Percentiles rank a stretch among this genome's conserved stretches.
Conservation (phyloP, 2,113 vertebrate genomes). For the Lagopus muta region DNA sequence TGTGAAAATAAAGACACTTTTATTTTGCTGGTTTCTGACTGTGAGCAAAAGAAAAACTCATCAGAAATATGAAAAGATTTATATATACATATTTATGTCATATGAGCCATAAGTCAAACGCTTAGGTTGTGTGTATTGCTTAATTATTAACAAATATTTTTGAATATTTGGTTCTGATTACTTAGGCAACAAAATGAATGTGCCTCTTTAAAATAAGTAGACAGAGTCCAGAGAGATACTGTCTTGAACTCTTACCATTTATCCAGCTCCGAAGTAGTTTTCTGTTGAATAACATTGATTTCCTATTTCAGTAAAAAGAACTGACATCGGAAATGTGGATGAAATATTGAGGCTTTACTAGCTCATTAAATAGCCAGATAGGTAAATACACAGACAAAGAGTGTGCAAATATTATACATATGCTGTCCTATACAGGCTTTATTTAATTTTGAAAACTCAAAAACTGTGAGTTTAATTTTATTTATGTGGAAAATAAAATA, state of each 20-base stretch:
- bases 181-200: not conserved
- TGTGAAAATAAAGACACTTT: not conserved
- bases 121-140: not conserved
- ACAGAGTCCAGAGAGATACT: not conserved
- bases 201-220: not conserved
- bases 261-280: constrained; percentile 11
- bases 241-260: not conserved
- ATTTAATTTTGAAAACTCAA: constrained; percentile 28
- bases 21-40: not conserved
- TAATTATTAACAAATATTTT: not conserved
- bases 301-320: constrained; percentile 46
- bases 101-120: not conserved
- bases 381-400: not conserved
- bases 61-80: not conserved
- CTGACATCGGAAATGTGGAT: not conserved
- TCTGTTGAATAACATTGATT: constrained; percentile 32
- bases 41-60: not conserved
- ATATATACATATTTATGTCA: not conserved
- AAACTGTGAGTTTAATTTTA: not conserved
- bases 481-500: not conserved
- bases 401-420: not conserved
- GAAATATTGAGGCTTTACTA: constrained; percentile 37
- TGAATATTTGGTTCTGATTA: not conserved
- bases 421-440: not conserved
- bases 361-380: constrained; percentile 10